Evolutionary conservation across 2,888 invertebrate genomes (phyloP).

Genomic region (Lasioglossum leucozonium): DNA sequence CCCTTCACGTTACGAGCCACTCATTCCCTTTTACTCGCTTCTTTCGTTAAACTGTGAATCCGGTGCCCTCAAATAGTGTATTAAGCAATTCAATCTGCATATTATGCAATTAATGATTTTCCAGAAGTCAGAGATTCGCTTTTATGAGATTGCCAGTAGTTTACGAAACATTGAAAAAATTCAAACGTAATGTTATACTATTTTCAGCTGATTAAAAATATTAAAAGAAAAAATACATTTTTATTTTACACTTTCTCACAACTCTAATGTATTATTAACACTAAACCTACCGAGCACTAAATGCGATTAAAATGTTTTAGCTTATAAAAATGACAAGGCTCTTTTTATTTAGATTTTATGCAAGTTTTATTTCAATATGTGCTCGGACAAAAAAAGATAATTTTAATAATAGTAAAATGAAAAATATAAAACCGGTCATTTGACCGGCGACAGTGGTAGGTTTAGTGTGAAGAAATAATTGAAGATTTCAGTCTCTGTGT

Average conservation of each 20-base stretch:
- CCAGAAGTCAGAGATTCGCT: not conserved
- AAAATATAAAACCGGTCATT: too few species aligned
- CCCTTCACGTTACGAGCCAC: not conserved
- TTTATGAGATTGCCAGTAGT: not conserved
- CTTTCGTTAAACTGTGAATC: constrained; percentile 3
- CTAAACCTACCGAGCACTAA: too few species aligned
- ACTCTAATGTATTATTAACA: too few species aligned
- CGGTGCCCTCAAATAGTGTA: not conserved
- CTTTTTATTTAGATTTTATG: too few species aligned
- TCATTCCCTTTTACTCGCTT: not conserved
- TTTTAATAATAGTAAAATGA: too few species aligned
- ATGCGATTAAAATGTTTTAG: too few species aligned
- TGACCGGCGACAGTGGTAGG: too few species aligned
- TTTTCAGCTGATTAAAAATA: not conserved
- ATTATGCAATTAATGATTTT: not conserved
- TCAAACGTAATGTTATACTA: too few species aligned
- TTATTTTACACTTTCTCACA: not conserved
- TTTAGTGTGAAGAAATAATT: too few species aligned
- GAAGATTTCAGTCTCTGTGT: not conserved
- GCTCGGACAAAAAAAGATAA: too few species aligned
- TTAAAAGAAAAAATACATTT: not conserved
- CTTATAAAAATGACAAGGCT: too few species aligned
- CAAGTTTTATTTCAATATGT: too few species aligned
- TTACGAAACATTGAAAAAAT: not conserved
- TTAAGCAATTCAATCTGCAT: constrained; percentile 1